Conservation (phyloP, 1,140 invertebrate species). For the Hycleus phaleratus region DNA sequence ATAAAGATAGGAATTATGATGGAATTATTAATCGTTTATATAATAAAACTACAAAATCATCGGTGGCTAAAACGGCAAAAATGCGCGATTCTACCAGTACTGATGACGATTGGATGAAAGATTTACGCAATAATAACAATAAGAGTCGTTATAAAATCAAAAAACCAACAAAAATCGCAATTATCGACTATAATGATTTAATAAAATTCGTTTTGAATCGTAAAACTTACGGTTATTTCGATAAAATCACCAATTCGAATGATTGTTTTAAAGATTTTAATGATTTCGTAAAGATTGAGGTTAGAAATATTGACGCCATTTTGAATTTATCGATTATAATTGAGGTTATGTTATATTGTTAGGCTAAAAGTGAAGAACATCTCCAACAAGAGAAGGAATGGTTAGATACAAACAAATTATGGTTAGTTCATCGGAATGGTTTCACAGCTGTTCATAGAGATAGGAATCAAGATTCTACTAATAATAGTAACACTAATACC, state of each 20-base stretch:
- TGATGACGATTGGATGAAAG: conserved; percentile 25
- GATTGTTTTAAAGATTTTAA: conserved; percentile 2
- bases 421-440: conserved; percentile 84
- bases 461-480: conserved; percentile 34
- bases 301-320: not conserved
- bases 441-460: conserved; percentile 73
- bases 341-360: conserved; percentile 28
- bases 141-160: conserved; percentile 2
- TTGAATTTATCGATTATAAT: not conserved
- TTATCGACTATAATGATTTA: not conserved
- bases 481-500: conserved; percentile 15
- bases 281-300: not conserved
- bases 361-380: conserved; percentile 78
- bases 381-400: conserved; percentile 71
- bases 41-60: conserved; percentile 49
- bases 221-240: conserved; percentile 4
- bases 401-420: conserved; percentile 72
- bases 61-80: conserved; percentile 49
- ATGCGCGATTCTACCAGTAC: conserved; percentile 45
- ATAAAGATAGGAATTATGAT: conserved; percentile 21
- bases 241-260: not conserved
- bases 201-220: not conserved
- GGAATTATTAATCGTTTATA: conserved; percentile 43
- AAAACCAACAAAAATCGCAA: not conserved
- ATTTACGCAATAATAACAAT: conserved; percentile 22